Conservation (phyloP, 1,140 invertebrate species). For the Papilio glaucus region DNA sequence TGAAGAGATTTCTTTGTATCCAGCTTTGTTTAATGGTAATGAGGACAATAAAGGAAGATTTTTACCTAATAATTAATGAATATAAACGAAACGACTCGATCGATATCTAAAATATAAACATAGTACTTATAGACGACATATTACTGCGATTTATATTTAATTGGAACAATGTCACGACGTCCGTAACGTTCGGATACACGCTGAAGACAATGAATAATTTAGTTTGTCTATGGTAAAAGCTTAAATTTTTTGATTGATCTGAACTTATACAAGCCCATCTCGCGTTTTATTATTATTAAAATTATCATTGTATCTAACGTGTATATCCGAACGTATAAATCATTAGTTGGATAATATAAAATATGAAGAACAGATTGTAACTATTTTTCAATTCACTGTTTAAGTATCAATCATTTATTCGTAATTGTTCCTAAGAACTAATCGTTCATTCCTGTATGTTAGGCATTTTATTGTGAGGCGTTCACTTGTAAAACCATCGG, state of each 20-base stretch:
- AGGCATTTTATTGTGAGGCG: constrained; percentile 44
- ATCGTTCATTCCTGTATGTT: constrained; percentile 42
- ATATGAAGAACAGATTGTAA: constrained; percentile 35
- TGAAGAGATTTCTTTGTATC: constrained; percentile 53
- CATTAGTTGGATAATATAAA: constrained; percentile 27
- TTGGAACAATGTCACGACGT: constrained; percentile 47
- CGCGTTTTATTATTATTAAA: constrained; percentile 36
- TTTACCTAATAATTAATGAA: constrained; percentile 78
- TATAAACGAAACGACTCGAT: constrained; percentile 73
- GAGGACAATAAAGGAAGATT: constrained; percentile 82
- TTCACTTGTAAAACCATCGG: constrained; percentile 43
- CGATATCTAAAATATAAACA: constrained; percentile 75
- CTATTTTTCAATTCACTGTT: constrained; percentile 36
- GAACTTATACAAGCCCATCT: background rate
- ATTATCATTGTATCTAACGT: constrained; percentile 40
- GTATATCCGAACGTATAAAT: constrained; percentile 37
- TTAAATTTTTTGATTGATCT: background rate
- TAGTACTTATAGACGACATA: constrained; percentile 42
- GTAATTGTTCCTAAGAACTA: constrained; percentile 46
- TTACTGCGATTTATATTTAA: constrained; percentile 46
- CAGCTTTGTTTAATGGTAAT: constrained; percentile 74
- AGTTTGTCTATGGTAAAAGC: background rate
- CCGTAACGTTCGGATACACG: constrained; percentile 54
- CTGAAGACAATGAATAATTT: constrained; percentile 29
- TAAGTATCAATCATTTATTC: constrained; percentile 43